phyloP scores from a whole-genome alignment of 2,888 invertebrate genomes.

The Tricholauxania praeusta region DNA sequence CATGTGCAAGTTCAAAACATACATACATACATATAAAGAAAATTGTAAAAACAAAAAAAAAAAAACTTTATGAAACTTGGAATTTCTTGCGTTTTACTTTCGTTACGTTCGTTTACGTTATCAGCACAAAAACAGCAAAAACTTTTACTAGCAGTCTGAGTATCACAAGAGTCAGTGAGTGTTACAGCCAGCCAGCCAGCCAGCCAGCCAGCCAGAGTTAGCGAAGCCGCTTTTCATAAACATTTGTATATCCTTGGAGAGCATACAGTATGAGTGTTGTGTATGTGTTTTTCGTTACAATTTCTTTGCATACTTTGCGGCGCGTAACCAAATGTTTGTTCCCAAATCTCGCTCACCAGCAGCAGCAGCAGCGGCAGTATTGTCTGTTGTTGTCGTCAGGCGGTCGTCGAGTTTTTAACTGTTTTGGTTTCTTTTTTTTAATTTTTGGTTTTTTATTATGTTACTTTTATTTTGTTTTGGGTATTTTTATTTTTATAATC shows the following conservation, averaged over 20 bases:
- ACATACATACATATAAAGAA: no score
- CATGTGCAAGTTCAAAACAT: no score
- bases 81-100: no score
- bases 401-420: not conserved
- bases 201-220: not conserved
- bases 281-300: not conserved
- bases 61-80: no score
- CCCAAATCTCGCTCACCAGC: no score
- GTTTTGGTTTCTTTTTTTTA: not conserved
- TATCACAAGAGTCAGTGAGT: not conserved
- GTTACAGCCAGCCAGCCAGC: not conserved
- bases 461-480: not conserved
- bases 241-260: no score
- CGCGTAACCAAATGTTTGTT: not conserved
- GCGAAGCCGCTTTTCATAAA: no score
- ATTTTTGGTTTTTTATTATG: not conserved
- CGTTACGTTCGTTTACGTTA: no score
- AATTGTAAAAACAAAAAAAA: no score
- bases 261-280: not conserved
- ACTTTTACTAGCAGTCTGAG: no score
- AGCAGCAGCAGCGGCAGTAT: no score
- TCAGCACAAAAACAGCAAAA: no score
- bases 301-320: constrained; percentile 30
- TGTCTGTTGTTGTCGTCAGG: constrained; percentile 6
- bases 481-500: not conserved